Base-by-base conservation (phyloP, 2,888 invertebrate species). In the Folsomia candida region DNA sequence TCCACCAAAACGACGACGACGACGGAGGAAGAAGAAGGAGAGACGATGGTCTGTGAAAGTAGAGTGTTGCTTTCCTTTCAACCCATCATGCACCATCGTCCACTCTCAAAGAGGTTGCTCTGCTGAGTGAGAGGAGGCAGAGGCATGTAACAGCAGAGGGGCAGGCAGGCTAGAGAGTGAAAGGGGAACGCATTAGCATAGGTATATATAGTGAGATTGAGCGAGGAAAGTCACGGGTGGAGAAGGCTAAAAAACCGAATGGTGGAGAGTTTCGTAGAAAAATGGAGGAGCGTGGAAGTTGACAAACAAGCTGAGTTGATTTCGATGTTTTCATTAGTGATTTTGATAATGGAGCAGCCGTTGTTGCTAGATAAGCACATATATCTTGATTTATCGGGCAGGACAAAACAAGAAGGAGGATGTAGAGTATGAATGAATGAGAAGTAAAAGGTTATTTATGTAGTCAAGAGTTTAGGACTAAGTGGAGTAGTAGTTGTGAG, bases 261-360 rank as follows among this genome's bases (percentile, higher is more conserved):
- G 65, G 67, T 28, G 25, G n/a, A 37, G 47, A 57, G 57, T 54
- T n/a, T n/a, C n/a, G n/a, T n/a, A n/a, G 60, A 59, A n/a, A 51
- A 4, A 20, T 1, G 20, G 25, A 27, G 28, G 28, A 1, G 57
- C 27, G 26, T 51, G 27, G 18, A 60, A 24, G 26, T 62, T 61
- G 67, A 57, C 62, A 68, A 51, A 70, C 70, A 72, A 73, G 64
- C 62, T 74, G 76, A 76, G 72, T 72, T 76, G 74, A 76, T 74
- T 74, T 74, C 66, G 72, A 71, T 76, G 74, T 76, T 76, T 76
- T 76, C 74, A 76, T 76, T 76, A 76, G 76, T 68, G 76, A 74
- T 72, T 76, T 73, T 71, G 73, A 70, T 76, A 76, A 76, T 73
- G 71, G 70, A 69, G 67, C 66, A 68, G 73, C 70, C 74, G 47